phyloP scores from a whole-genome alignment of 2,113 vertebrate genomes.

The Ammodytes dubius region DNA sequence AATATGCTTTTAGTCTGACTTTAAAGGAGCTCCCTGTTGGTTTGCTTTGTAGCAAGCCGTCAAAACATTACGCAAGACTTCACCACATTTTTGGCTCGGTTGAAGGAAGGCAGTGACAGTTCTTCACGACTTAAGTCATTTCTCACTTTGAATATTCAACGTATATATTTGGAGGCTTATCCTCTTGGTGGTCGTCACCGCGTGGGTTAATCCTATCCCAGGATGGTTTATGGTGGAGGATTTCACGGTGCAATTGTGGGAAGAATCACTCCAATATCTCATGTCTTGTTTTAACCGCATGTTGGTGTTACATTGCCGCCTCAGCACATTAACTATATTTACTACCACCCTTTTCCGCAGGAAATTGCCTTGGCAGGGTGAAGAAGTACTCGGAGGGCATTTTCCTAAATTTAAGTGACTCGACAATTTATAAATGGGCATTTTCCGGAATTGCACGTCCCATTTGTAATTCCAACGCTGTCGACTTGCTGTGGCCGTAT shows the following conservation, averaged over 20 bases:
- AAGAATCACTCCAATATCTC: slow-evolving; percentile 78
- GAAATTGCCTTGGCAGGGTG: slow-evolving; percentile 80
- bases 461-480: slow-evolving; percentile 32
- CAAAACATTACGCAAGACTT: background rate
- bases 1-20: background rate
- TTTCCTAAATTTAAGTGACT: slow-evolving; percentile 74
- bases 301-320: slow-evolving; percentile 70
- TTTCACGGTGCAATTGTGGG: slow-evolving; percentile 72
- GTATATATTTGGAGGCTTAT: slow-evolving; percentile 9
- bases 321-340: slow-evolving; percentile 85
- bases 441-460: slow-evolving; percentile 46
- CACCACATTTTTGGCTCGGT: background rate
- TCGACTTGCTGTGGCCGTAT: background rate
- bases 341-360: slow-evolving; percentile 77
- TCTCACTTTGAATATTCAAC: slow-evolving; percentile 30
- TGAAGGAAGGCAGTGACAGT: background rate
- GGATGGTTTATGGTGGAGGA: slow-evolving; percentile 66
- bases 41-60: background rate
- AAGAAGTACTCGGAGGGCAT: slow-evolving; percentile 66
- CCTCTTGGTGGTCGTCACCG: slow-evolving; percentile 13
- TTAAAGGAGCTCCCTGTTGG: slow-evolving; percentile 2
- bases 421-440: slow-evolving; percentile 56
- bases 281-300: slow-evolving; percentile 72
- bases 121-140: background rate
- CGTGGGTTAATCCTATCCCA: slow-evolving; percentile 46